phyloP scores from a whole-genome alignment of 2,888 invertebrate species.

The Papilio elwesi region DNA sequence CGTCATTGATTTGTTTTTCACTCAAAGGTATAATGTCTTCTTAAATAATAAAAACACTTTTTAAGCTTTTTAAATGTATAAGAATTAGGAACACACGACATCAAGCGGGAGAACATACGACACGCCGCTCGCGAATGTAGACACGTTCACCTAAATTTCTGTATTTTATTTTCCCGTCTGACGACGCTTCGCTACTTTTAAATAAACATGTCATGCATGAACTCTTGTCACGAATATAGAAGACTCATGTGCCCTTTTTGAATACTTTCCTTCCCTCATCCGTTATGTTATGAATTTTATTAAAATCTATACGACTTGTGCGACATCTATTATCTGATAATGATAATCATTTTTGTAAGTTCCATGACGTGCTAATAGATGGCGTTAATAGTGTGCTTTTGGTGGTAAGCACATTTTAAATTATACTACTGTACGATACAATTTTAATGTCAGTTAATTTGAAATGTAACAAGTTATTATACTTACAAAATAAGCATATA shows the following conservation, averaged over 20 bases:
- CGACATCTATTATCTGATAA: constrained; percentile 13
- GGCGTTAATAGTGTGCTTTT: not conserved
- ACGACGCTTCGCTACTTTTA: constrained; percentile 8
- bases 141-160: constrained; percentile 14
- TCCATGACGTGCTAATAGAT: not conserved
- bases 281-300: not conserved
- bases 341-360: not conserved
- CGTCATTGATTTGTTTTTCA: no score
- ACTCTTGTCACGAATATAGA: not conserved
- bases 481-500: not conserved
- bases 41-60: not conserved
- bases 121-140: not conserved
- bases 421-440: no score
- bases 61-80: constrained; percentile 1
- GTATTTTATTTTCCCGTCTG: constrained; percentile 19
- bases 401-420: no score
- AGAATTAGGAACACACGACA: constrained; percentile 16
- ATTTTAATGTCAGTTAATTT: no score
- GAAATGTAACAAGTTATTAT: not conserved
- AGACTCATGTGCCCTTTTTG: not conserved
- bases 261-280: not conserved
- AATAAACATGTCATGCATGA: constrained; percentile 21
- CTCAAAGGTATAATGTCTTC: not conserved
- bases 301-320: constrained; percentile 11
- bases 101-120: constrained; percentile 12